Conservation (phyloP, 2,888 invertebrate species). For the Acanthosepion esculentum region DNA sequence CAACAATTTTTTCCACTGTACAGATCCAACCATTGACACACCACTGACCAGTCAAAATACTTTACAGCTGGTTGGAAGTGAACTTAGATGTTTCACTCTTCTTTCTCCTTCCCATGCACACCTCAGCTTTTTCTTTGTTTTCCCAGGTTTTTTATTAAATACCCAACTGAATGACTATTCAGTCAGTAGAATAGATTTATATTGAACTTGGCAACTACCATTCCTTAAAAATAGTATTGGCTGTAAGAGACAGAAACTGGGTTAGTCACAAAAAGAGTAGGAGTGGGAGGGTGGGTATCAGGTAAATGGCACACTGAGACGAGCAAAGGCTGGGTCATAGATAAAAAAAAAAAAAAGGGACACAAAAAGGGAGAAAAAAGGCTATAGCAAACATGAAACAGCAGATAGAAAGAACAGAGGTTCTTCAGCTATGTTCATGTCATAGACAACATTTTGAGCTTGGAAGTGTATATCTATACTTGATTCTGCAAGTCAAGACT, state of each 20-base stretch:
- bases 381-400: background rate
- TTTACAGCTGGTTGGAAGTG: background rate
- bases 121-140: background rate
- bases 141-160: background rate
- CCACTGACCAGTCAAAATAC: background rate
- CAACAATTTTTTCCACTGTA: background rate
- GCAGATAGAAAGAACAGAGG: background rate
- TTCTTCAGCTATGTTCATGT: background rate
- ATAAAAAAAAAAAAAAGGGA: background rate
- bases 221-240: background rate
- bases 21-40: conserved; percentile 24
- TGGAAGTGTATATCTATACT: background rate
- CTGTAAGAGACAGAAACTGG: background rate
- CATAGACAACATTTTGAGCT: background rate
- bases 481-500: background rate
- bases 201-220: background rate
- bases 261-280: background rate
- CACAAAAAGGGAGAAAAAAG: background rate
- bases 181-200: background rate
- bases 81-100: background rate
- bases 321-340: background rate
- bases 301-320: background rate
- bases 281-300: background rate
- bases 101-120: background rate
- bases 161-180: background rate